Percentiles rank a stretch among this genome's conserved stretches.
phyloP scores from a whole-genome alignment of 2,888 invertebrate genomes.

The Agrochola litura region DNA sequence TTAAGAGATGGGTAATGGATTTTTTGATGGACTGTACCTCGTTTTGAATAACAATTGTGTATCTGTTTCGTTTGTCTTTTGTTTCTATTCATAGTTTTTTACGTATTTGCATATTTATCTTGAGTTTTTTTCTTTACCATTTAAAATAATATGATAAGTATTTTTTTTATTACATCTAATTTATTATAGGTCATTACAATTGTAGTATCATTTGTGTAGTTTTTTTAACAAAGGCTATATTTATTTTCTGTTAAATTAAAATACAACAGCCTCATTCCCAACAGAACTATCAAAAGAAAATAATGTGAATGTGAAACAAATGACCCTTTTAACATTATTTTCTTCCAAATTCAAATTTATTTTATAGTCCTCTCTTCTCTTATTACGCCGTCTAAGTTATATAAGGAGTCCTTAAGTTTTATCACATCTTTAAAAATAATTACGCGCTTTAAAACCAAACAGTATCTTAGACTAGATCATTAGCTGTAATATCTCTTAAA shows the following conservation, averaged over 20 bases:
- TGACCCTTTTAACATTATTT: constrained; percentile 41
- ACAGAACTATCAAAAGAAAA: constrained; percentile 36
- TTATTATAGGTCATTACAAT: constrained; percentile 31
- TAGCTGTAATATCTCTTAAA: constrained; percentile 61
- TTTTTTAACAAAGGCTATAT: constrained; percentile 32
- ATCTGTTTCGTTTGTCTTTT: constrained; percentile 53
- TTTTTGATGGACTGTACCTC: constrained; percentile 57
- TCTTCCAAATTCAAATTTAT: constrained; percentile 33
- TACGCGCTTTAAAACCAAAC: constrained; percentile 58
- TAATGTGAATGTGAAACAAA: constrained; percentile 39
- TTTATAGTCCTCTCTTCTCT: constrained; percentile 27
- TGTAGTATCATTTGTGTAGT: constrained; percentile 20
- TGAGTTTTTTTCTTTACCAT: constrained; percentile 25
- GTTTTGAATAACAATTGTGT: constrained; percentile 55
- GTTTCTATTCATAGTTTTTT: constrained; percentile 47
- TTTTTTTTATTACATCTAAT: constrained; percentile 52
- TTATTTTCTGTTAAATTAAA: neutral
- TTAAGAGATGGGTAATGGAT: constrained; percentile 64
- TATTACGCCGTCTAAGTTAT: constrained; percentile 44
- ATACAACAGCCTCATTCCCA: constrained; percentile 28
- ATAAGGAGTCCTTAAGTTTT: constrained; percentile 53
- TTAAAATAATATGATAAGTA: constrained; percentile 38
- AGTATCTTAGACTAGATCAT: constrained; percentile 65
- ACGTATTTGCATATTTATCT: constrained; percentile 57
- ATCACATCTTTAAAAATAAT: constrained; percentile 67